A percentile compares a stretch with the other conserved stretches of the same genome.
phyloP scores from a whole-genome alignment of 2,797 vertebrate species.

The Spinus olivaceus region DNA sequence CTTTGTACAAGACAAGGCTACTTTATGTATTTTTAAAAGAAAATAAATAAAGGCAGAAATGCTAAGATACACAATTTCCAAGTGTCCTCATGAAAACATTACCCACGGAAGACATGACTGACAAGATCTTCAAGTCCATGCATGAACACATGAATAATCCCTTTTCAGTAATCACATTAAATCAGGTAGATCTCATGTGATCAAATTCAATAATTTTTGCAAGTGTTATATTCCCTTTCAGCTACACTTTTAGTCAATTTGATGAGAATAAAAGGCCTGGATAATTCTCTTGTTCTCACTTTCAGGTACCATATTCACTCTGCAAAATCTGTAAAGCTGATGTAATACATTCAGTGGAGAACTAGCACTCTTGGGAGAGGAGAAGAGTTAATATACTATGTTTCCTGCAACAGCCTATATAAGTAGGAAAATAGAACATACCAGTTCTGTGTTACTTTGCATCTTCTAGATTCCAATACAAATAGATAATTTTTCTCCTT shows the following conservation, averaged over 20 bases:
- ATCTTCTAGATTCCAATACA: not conserved
- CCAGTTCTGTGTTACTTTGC: not conserved
- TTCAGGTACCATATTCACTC: not conserved
- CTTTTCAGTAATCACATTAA: not conserved
- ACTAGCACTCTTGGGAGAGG: not conserved
- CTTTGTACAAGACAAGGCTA: not conserved
- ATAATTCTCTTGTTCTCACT: not conserved
- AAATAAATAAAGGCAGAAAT: not conserved
- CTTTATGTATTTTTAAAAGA: not conserved
- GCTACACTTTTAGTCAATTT: not conserved
- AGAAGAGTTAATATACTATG: not conserved
- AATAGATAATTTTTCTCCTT: not conserved
- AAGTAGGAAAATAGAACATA: not conserved
- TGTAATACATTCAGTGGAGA: not conserved
- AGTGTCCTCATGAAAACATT: not conserved
- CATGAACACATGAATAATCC: not conserved
- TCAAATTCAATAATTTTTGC: not conserved
- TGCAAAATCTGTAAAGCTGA: not conserved
- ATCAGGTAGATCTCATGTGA: not conserved
- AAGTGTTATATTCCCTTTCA: not conserved
- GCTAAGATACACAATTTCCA: accelerated
- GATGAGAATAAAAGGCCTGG: not conserved
- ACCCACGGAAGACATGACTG: not conserved
- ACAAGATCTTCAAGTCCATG: not conserved
- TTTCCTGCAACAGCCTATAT: not conserved